A percentile compares a stretch with the other conserved stretches of the same genome.
phyloP scores from a whole-genome alignment of 2,888 invertebrate species.

The Bhutanitis thaidina region DNA sequence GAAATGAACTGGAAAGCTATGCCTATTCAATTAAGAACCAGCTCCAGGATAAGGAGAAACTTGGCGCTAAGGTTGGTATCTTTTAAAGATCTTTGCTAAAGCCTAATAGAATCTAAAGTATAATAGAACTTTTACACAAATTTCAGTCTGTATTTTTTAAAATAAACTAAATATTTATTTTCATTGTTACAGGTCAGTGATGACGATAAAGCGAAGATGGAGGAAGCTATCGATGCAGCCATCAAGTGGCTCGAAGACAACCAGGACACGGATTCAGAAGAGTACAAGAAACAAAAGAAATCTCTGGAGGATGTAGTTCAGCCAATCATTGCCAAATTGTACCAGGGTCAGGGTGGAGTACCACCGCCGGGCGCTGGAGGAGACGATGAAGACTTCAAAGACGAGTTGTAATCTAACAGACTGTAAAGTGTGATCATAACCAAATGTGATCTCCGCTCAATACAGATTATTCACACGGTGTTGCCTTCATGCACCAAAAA shows the following conservation, averaged over 20 bases:
- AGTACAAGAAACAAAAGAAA: slow-evolving; percentile 97
- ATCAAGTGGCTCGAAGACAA: slow-evolving; percentile 99
- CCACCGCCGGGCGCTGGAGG: slow-evolving; percentile 86
- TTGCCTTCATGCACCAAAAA: background rate
- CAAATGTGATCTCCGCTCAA: slow-evolving; percentile 64
- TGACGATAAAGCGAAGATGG: slow-evolving; percentile 96
- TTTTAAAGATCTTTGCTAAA: background rate
- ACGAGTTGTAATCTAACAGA: slow-evolving; percentile 85
- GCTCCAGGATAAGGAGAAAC: slow-evolving; percentile 96
- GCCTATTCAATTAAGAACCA: slow-evolving; percentile 99
- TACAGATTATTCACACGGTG: slow-evolving; percentile 36
- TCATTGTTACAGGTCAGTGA: slow-evolving; percentile 77
- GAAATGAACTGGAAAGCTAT: slow-evolving; percentile 98
- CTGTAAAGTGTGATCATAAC: slow-evolving; percentile 59
- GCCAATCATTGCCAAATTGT: slow-evolving; percentile 98
- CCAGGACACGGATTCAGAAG: slow-evolving; percentile 94
- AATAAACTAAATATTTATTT: slow-evolving; percentile 1
- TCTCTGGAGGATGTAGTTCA: slow-evolving; percentile 96
- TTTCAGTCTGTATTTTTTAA: too few species aligned
- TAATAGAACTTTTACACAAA: too few species aligned
- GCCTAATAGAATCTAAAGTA: too few species aligned
- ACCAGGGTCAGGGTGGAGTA: slow-evolving; percentile 90
- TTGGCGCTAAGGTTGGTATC: slow-evolving; percentile 85
- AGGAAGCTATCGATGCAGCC: slow-evolving; percentile 96
- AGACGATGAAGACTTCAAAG: slow-evolving; percentile 88